Evolutionary conservation across 2,888 invertebrate genomes (phyloP).

Genomic region (Palloptera scutellata): DNA sequence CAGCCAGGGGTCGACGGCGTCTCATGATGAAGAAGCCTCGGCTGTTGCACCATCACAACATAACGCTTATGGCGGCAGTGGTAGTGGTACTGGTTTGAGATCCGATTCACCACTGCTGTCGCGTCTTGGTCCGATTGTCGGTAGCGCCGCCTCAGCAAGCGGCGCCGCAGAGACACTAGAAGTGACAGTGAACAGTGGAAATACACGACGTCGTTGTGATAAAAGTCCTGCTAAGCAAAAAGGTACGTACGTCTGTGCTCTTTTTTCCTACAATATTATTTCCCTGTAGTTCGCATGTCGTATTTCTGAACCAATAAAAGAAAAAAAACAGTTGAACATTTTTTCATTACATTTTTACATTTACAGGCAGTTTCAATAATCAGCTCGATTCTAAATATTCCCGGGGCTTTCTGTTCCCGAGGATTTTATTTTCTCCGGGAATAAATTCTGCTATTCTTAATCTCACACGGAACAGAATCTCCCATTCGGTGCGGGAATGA

Average conservation of each 20-base stretch:
- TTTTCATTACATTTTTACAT: not conserved
- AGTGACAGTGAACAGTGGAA: slow-evolving; percentile 40
- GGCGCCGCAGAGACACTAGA: slow-evolving; percentile 48
- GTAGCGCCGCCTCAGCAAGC: slow-evolving; percentile 59
- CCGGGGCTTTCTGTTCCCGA: no score
- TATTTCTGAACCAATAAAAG: no score
- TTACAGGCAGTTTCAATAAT: no score
- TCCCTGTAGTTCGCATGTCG: not conserved
- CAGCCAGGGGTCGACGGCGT: slow-evolving; percentile 74
- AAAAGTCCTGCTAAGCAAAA: slow-evolving; percentile 60
- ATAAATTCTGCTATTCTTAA: no score
- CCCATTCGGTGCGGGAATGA: no score
- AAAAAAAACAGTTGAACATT: not conserved
- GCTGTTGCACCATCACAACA: slow-evolving; percentile 35
- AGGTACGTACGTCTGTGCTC: slow-evolving; percentile 38
- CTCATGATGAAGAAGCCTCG: slow-evolving; percentile 69
- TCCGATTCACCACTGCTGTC: slow-evolving; percentile 58
- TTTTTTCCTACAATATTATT: no score
- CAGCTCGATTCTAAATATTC: no score
- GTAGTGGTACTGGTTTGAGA: slow-evolving; percentile 55
- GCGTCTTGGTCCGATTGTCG: slow-evolving; percentile 56
- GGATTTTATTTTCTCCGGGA: no score
- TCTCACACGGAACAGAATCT: no score
- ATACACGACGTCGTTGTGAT: slow-evolving; percentile 62
- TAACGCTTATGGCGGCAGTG: slow-evolving; percentile 41